These are phyloP conservation scores for Leptinotarsa peninsularis DNA, from an alignment of 2,888 invertebrate species.

Conservation along the genomic window DNA sequence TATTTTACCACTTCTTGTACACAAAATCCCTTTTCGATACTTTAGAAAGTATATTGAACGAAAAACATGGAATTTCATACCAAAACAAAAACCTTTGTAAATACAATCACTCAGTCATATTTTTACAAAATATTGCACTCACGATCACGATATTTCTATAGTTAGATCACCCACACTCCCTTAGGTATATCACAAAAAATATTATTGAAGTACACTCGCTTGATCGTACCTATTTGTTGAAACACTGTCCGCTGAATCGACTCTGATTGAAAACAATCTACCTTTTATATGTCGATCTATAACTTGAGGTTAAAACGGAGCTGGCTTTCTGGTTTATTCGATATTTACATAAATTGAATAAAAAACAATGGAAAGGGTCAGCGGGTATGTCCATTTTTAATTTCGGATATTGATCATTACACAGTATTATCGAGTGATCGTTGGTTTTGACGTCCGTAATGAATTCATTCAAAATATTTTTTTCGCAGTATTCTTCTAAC, in stretches of 20 bases:
- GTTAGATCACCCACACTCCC: background rate
- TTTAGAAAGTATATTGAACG: too few species aligned
- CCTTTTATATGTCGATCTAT: constrained; percentile 21
- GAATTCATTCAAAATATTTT: background rate
- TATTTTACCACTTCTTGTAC: too few species aligned
- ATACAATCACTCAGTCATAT: background rate
- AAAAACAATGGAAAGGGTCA: constrained; percentile 27
- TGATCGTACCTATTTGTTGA: background rate
- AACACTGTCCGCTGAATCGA: constrained; percentile 11
- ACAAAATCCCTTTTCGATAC: too few species aligned
- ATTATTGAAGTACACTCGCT: background rate
- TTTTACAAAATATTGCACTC: background rate
- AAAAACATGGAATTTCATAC: too few species aligned
- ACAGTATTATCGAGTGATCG: background rate
- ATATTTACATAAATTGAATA: constrained; percentile 23
- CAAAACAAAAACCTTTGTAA: background rate
- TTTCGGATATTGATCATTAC: background rate
- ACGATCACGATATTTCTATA: constrained; percentile 1
- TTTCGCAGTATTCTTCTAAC: too few species aligned
- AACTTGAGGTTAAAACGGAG: background rate
- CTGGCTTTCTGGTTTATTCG: background rate
- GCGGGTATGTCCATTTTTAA: constrained; percentile 11
- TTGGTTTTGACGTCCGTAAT: constrained; percentile 14
- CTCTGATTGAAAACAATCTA: background rate
- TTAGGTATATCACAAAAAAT: background rate